Evolutionary conservation across 2,797 vertebrate genomes (phyloP).

Genomic region (Gobionotothen gibberifrons): DNA sequence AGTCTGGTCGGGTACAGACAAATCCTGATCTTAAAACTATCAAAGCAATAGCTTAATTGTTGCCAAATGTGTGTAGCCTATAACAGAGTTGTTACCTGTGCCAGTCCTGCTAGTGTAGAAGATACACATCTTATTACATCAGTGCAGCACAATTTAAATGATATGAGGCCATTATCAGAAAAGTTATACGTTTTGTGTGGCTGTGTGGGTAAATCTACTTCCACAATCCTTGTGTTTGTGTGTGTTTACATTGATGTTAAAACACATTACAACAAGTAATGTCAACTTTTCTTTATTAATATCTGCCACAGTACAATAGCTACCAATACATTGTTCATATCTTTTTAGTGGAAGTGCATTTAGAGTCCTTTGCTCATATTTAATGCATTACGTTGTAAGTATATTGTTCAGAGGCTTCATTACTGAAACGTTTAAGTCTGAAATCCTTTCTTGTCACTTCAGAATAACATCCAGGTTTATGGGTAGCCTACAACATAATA

Average conservation of each 20-base stretch:
- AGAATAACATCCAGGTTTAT: neutral
- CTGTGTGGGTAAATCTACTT: neutral
- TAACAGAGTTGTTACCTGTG: neutral
- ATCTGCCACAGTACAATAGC: neutral
- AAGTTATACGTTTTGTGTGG: neutral
- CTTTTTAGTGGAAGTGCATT: neutral
- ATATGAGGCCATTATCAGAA: neutral
- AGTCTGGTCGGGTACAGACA: neutral
- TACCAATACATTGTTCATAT: neutral
- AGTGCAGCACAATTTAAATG: neutral
- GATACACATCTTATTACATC: neutral
- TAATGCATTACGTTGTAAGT: neutral
- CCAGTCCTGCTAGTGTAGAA: too few relatives aligned
- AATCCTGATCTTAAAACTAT: neutral
- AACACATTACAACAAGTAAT: neutral
- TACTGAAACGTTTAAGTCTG: neutral
- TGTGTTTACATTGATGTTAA: neutral
- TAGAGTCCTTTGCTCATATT: neutral
- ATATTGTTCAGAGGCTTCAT: neutral
- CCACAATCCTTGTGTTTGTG: neutral
- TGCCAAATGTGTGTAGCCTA: neutral
- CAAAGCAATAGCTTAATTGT: neutral
- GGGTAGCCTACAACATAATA: neutral
- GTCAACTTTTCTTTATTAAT: neutral
- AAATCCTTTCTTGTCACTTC: neutral